Evolutionary conservation across 2,113 vertebrate species (phyloP), one percentile per base, ranked within the genome.

Genomic region (Salvelinus namaycush): DNA sequence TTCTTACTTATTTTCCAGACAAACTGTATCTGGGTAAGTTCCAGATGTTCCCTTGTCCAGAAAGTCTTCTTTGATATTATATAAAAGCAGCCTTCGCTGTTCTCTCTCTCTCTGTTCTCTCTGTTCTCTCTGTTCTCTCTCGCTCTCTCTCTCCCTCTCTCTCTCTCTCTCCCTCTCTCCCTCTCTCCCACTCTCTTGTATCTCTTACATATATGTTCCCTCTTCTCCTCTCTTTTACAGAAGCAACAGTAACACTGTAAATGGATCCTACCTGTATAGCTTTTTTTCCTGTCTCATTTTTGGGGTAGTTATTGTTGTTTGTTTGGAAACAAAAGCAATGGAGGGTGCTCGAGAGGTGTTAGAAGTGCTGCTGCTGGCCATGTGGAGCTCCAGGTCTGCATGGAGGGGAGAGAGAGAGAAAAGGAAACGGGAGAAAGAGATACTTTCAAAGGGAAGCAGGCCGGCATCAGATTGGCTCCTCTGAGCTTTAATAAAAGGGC

Each of bases 401-500:
- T 64, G 65, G 70, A 69, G 79, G 70, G 27, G 39, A 9, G 39
- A 44, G 39, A 44, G 39, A 44, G 39, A 11, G 39, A 44, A 44
- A 44, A 11, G 9, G 39, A 18, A 34, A 67, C 86, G 83, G 86
- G 93, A 95, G 94, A 96, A 96, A 89, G 82, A 86, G 92, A 96
- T 95, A 93, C 92, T 95, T 96, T 95, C 94, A 83, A 75, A 90
- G 95, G 94, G 94, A 95, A 93, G 93, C 91, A 75, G 90, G 87
- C 83, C 87, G 92, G 94, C 94, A 94, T 96, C 92, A 84, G 92
- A 92, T 95, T 94, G 92, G 84, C 90, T 96, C 96, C 95, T 96
- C 92, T 78, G 96, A 96, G 96, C 95, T 94, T 96, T 95, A 97
- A 97, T 97, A 95, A 97, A 97, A 93, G 95, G 91, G 89, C 92